phyloP scores from a whole-genome alignment of 2,113 vertebrate genomes.

The Ptychochromis oligacanthus region DNA sequence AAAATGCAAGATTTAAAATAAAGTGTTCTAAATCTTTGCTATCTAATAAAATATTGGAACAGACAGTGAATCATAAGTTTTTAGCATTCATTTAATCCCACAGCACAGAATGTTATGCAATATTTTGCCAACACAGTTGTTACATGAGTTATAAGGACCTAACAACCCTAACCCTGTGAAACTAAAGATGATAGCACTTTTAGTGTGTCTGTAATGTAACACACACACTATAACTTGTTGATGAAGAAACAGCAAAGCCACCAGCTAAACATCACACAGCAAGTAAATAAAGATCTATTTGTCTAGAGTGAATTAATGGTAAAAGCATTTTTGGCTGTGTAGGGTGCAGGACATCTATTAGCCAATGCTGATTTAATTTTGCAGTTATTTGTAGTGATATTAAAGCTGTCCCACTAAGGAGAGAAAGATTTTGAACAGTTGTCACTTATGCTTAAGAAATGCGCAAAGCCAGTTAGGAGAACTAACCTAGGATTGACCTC shows the following conservation, averaged over 20 bases:
- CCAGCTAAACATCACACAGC: neutral
- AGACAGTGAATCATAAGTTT: neutral
- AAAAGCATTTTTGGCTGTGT: conserved; percentile 44
- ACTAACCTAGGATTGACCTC: conserved; percentile 90
- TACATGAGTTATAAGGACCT: neutral
- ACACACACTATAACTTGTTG: too few relatives aligned
- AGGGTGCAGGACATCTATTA: conserved; percentile 10
- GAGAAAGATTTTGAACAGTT: neutral
- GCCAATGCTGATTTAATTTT: neutral
- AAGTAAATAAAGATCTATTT: conserved; percentile 60
- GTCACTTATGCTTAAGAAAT: neutral
- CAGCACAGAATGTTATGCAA: neutral
- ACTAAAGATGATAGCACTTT: neutral
- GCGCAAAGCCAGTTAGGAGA: accelerated
- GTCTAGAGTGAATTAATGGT: conserved; percentile 28
- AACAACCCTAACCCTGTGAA: neutral
- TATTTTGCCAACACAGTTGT: neutral
- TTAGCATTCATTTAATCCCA: neutral
- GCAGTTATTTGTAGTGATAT: conserved; percentile 32
- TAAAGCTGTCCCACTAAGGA: neutral
- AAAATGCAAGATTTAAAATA: neutral
- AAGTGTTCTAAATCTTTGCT: neutral
- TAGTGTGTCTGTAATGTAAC: neutral
- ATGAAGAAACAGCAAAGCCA: conserved; percentile 52
- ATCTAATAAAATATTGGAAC: neutral